Conservation (phyloP, 2,888 invertebrate species). For the Liodrosophila aerea region DNA sequence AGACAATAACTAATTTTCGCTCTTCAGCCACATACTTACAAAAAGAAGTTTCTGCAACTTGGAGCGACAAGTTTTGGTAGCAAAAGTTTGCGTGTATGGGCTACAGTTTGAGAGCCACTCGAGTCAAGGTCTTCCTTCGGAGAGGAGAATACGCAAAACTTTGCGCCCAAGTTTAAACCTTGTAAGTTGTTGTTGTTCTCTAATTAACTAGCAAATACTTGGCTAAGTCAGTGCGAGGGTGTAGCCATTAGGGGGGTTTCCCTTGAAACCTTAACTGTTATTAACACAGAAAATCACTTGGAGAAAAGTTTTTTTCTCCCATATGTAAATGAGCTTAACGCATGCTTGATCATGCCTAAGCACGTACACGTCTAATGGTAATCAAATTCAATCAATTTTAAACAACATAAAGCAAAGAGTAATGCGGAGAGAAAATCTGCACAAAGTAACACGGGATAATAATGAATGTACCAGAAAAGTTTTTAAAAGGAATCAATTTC, state of each 20-base stretch:
- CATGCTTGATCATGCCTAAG: neutral
- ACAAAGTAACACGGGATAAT: too few relatives aligned
- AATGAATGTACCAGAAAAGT: too few relatives aligned
- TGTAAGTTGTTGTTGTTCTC: slow-evolving; percentile 3
- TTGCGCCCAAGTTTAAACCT: neutral
- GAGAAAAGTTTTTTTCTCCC: neutral
- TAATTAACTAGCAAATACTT: slow-evolving; percentile 23
- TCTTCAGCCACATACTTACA: slow-evolving; percentile 4
- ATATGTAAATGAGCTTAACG: neutral
- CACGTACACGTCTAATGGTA: neutral
- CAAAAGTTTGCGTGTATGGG: slow-evolving; percentile 30
- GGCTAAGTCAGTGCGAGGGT: too few relatives aligned
- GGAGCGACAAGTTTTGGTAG: slow-evolving; percentile 33
- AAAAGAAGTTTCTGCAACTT: slow-evolving; percentile 46
- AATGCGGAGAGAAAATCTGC: too few relatives aligned
- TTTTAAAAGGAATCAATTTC: too few relatives aligned
- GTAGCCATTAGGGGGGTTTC: too few relatives aligned
- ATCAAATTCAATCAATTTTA: too few relatives aligned
- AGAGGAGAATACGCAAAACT: neutral
- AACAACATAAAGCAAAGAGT: too few relatives aligned
- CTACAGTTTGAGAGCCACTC: slow-evolving; percentile 45
- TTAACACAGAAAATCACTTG: too few relatives aligned
- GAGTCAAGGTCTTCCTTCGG: neutral
- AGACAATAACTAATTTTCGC: slow-evolving; percentile 68
- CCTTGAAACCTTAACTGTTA: too few relatives aligned